A percentile compares a stretch with the other conserved stretches of the same genome.
Evolutionary conservation across 1,140 invertebrate species (phyloP).

Genomic region (Drosophila bocki): DNA sequence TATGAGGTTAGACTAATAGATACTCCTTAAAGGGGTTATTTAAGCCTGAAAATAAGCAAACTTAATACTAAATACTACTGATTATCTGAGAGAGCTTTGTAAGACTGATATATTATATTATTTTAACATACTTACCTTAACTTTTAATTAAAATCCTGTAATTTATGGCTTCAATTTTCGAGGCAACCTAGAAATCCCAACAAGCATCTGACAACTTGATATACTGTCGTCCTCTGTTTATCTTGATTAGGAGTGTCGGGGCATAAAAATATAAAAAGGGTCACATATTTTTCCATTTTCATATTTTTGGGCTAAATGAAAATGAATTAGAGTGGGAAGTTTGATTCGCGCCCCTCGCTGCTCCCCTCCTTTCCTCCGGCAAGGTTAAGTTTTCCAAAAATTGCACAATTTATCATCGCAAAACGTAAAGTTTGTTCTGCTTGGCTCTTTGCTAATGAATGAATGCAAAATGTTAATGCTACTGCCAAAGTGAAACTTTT

Average conservation of each 20-base stretch:
- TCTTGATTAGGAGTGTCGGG: slow-evolving; percentile 49
- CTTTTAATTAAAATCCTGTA: not conserved
- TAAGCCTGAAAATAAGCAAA: not conserved
- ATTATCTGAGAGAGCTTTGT: not conserved
- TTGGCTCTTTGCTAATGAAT: slow-evolving; percentile 64
- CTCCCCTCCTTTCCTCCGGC: not conserved
- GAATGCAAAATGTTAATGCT: slow-evolving; percentile 78
- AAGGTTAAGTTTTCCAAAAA: slow-evolving; percentile 52
- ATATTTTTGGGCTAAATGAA: slow-evolving; percentile 41
- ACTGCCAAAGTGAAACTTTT: slow-evolving; percentile 63
- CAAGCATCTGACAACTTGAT: slow-evolving; percentile 3
- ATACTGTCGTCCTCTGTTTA: slow-evolving; percentile 37
- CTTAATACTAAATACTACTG: no score
- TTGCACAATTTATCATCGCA: slow-evolving; percentile 77
- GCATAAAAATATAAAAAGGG: slow-evolving; percentile 28
- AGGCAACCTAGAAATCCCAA: not conserved
- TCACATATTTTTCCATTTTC: slow-evolving; percentile 52
- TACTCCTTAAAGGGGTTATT: slow-evolving; percentile 15
- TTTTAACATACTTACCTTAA: not conserved
- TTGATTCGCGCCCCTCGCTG: slow-evolving; percentile 49
- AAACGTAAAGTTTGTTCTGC: slow-evolving; percentile 51
- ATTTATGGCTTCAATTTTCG: not conserved
- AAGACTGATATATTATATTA: no score
- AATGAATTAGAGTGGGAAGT: slow-evolving; percentile 58
- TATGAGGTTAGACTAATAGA: slow-evolving; percentile 12